phyloP scores from a whole-genome alignment of 1,140 invertebrate genomes.

The Drosophila fuyamai region DNA sequence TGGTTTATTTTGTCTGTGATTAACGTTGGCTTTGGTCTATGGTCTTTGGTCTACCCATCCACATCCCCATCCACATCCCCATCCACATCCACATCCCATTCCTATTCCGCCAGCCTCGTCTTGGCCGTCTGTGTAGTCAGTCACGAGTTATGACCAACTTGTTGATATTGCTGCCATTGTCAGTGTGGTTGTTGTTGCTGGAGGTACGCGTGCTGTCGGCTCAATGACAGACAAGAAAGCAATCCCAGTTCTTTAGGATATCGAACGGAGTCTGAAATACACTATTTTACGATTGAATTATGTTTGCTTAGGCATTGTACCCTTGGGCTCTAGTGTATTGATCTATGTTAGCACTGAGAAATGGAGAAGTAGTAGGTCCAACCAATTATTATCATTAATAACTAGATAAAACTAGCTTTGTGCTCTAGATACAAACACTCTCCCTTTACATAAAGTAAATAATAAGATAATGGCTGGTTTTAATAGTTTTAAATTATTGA shows the following conservation, averaged over 20 bases:
- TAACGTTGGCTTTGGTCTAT: conserved; percentile 63
- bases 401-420: no score
- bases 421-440: no score
- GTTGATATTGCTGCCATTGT: conserved; percentile 28
- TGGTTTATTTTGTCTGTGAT: conserved; percentile 62
- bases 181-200: conserved; percentile 10
- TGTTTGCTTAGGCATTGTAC: background rate
- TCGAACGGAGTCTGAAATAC: conserved; percentile 7
- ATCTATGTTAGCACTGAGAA: no score
- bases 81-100: background rate
- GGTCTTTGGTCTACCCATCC: conserved; percentile 6
- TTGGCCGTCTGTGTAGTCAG: conserved; percentile 38
- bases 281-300: conserved; percentile 1
- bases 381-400: no score
- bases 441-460: no score
- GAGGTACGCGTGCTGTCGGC: conserved; percentile 51
- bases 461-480: no score
- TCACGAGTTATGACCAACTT: conserved; percentile 60
- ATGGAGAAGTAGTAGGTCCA: no score
- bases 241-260: conserved; percentile 22
- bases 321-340: no score
- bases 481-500: no score
- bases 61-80: background rate
- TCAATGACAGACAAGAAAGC: conserved; percentile 51
- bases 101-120: conserved; percentile 17